Conservation (phyloP, 2,797 vertebrate genomes). For the Gorsachius magnificus region DNA sequence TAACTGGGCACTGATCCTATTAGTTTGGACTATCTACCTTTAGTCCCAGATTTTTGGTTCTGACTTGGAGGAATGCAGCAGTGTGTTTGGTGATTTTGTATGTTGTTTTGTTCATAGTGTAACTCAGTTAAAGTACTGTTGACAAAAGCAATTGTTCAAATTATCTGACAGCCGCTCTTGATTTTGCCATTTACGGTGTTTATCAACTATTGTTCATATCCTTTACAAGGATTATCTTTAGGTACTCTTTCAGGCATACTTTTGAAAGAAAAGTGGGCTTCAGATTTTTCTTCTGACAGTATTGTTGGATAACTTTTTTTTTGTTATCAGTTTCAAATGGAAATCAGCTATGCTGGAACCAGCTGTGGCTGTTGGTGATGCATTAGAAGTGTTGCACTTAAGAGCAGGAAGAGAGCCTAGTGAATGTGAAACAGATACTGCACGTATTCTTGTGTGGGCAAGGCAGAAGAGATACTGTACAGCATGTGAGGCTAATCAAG, state of each 20-base stretch:
- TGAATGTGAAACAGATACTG: neutral
- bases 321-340: neutral
- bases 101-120: neutral
- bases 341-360: neutral
- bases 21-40: neutral
- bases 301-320: neutral
- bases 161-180: neutral
- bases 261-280: neutral
- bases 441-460: neutral
- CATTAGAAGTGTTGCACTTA: neutral
- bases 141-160: neutral
- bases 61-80: neutral
- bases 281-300: neutral
- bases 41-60: neutral
- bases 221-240: neutral
- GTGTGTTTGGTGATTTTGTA: neutral
- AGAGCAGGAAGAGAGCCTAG: neutral
- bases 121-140: neutral
- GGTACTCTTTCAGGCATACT: neutral
- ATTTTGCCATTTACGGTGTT: neutral
- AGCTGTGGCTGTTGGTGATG: neutral
- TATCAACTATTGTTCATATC: neutral
- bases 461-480: neutral
- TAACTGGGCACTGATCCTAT: conserved; percentile 36
- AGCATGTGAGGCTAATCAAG: neutral